Evolutionary conservation across 2,888 invertebrate species (phyloP).

Genomic region (Drosophila acutilabella): DNA sequence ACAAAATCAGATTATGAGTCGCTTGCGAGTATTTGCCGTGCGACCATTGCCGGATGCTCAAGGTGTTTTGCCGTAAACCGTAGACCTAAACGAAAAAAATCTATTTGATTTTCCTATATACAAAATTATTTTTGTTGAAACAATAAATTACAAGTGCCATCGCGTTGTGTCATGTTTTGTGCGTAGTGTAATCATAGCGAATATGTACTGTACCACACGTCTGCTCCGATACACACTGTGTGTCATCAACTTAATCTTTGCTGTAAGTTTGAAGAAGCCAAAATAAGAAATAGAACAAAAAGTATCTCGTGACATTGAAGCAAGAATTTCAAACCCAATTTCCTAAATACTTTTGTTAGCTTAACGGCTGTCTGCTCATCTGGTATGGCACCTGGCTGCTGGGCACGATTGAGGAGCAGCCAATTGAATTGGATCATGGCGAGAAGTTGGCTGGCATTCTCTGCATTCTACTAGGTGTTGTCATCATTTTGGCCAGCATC

Average conservation of each 20-base stretch:
- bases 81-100: slow-evolving; percentile 6
- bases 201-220: slow-evolving; percentile 73
- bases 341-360: slow-evolving; percentile 43
- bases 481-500: slow-evolving; percentile 63
- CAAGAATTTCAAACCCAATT: slow-evolving; percentile 23
- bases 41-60: slow-evolving; percentile 66
- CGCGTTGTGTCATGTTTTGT: slow-evolving; percentile 34
- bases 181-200: slow-evolving; percentile 24
- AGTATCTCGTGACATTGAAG: slow-evolving; percentile 50
- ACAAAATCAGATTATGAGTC: slow-evolving; percentile 73
- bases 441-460: slow-evolving; percentile 72
- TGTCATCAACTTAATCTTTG: slow-evolving; percentile 68
- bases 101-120: slow-evolving; percentile 12
- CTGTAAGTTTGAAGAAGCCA: slow-evolving; percentile 59
- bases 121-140: slow-evolving; percentile 9
- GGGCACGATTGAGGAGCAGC: slow-evolving; percentile 58
- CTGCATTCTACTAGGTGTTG: slow-evolving; percentile 72
- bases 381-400: slow-evolving; percentile 80
- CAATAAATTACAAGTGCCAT: slow-evolving; percentile 32
- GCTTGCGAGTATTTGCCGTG: slow-evolving; percentile 56
- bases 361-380: slow-evolving; percentile 72
- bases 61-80: slow-evolving; percentile 52
- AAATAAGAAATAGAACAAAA: slow-evolving; percentile 10
- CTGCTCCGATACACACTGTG: slow-evolving; percentile 67
- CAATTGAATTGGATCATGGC: slow-evolving; percentile 66